Conservation (phyloP, 2,888 invertebrate genomes). For the Nymphalis polychloros region DNA sequence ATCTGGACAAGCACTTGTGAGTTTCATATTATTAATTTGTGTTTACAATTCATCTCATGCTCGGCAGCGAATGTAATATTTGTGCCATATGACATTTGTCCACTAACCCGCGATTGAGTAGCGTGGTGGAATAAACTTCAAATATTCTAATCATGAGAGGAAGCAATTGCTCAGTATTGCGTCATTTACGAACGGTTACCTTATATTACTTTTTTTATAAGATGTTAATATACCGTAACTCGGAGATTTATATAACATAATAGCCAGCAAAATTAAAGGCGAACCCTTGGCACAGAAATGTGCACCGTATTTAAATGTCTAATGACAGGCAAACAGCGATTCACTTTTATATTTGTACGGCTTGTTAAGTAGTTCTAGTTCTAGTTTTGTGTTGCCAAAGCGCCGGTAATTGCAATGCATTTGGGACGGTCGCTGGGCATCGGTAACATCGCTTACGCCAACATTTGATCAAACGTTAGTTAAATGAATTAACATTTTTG, state of each 20-base stretch:
- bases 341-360: constrained; percentile 33
- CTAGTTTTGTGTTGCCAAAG: constrained; percentile 43
- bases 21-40: too few species aligned
- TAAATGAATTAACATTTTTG: background rate
- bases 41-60: too few species aligned
- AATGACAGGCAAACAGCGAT: constrained; percentile 24
- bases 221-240: background rate
- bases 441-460: constrained; percentile 31
- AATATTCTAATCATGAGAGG: too few species aligned
- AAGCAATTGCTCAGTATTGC: too few species aligned
- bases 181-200: too few species aligned
- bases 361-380: constrained; percentile 35
- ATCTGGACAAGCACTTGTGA: too few species aligned
- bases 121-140: too few species aligned
- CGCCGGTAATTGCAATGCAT: constrained; percentile 49
- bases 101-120: too few species aligned
- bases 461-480: constrained; percentile 23
- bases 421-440: constrained; percentile 37
- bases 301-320: constrained; percentile 13
- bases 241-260: background rate
- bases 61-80: too few species aligned
- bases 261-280: background rate
- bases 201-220: too few species aligned
- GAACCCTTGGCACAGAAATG: constrained; percentile 7
- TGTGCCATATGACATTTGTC: too few species aligned